phyloP scores from a whole-genome alignment of 2,888 invertebrate species.

The Hyposoter dolosus region DNA sequence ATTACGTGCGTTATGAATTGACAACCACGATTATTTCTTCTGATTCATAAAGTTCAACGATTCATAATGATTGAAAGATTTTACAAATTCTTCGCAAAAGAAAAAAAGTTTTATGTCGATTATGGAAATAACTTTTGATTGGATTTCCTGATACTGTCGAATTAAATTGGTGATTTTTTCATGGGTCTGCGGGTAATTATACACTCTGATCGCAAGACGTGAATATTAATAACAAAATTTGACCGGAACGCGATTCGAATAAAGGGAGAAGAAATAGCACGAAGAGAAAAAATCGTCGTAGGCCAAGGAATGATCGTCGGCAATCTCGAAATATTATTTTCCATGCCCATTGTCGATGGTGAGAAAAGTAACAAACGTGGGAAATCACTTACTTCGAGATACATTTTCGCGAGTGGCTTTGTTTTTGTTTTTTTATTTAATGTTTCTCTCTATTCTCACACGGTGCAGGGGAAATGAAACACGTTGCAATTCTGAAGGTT shows the following conservation, averaged over 20 bases:
- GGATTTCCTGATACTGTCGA: too few relatives aligned
- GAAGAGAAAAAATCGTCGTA: background rate
- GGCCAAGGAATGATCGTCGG: background rate
- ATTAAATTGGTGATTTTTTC: background rate
- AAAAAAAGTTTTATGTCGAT: background rate
- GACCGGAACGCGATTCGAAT: background rate
- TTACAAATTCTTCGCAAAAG: background rate
- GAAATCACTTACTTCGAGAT: conserved; percentile 71
- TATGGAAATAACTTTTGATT: background rate
- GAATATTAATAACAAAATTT: background rate
- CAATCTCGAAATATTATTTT: conserved; percentile 8
- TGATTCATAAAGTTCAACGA: too few relatives aligned
- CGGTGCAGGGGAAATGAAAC: conserved; percentile 66
- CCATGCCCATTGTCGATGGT: background rate
- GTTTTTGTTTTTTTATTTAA: conserved; percentile 3
- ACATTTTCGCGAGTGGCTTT: conserved; percentile 57
- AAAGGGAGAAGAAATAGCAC: background rate
- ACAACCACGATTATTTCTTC: too few relatives aligned
- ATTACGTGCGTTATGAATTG: too few relatives aligned
- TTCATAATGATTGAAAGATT: background rate
- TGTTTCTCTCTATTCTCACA: conserved; percentile 32
- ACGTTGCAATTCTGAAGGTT: conserved; percentile 53
- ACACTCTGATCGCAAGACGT: background rate
- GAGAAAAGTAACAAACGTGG: background rate
- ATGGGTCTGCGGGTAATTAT: background rate